A percentile compares a stretch with the other conserved stretches of the same genome.
phyloP scores from a whole-genome alignment of 2,113 vertebrate genomes.

The Emydura subglobosa region DNA sequence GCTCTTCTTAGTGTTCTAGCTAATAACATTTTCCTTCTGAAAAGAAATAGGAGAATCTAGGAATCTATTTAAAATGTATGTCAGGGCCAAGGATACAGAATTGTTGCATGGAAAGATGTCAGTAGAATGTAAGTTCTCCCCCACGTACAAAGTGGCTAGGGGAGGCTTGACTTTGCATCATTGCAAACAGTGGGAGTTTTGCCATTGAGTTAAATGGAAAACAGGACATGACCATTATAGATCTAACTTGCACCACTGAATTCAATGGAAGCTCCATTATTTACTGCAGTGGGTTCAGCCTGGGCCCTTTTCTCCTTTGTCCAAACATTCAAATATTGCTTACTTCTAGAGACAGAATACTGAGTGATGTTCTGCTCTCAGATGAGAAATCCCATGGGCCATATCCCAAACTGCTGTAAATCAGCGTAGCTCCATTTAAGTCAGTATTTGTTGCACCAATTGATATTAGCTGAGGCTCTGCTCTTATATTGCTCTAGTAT shows the following conservation, averaged over 20 bases:
- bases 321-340: neutral
- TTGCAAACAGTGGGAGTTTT: fast-evolving
- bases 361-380: neutral
- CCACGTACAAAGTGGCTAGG: neutral
- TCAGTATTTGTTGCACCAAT: fast-evolving
- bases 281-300: neutral
- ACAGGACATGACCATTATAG: neutral
- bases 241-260: neutral
- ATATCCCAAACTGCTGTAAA: neutral
- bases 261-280: neutral
- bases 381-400: neutral
- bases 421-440: neutral
- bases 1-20: neutral
- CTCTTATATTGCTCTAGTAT: neutral
- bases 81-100: neutral
- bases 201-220: neutral
- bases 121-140: neutral
- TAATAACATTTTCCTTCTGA: neutral
- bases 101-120: fast-evolving
- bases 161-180: neutral
- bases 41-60: neutral
- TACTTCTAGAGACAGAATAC: neutral
- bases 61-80: neutral
- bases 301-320: neutral
- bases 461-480: neutral